A percentile compares a stretch with the other conserved stretches of the same genome.
Evolutionary conservation across 2,888 invertebrate species (phyloP).

Genomic region (Cryptus viduatorius): DNA sequence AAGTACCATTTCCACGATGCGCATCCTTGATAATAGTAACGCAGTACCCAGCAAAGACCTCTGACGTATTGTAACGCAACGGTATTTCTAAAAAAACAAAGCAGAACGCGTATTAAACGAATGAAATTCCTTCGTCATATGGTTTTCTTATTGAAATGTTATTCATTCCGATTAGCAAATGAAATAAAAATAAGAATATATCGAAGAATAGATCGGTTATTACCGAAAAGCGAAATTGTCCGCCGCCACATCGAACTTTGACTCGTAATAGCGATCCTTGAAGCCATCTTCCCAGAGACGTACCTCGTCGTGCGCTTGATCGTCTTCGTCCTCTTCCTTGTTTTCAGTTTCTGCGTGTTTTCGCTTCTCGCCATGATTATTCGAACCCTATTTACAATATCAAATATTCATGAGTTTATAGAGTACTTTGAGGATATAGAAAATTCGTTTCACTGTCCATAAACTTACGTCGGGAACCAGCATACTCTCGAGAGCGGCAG

Average conservation of each 20-base stretch:
- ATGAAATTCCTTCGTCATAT: background rate
- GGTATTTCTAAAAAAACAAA: conserved; percentile 87
- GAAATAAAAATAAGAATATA: background rate
- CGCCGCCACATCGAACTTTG: conserved; percentile 93
- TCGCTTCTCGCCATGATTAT: conserved; percentile 85
- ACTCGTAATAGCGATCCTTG: conserved; percentile 98
- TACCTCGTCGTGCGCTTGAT: conserved; percentile 94
- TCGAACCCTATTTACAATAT: conserved; percentile 71
- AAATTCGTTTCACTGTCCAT: background rate
- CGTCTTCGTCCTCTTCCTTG: conserved; percentile 88
- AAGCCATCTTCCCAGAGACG: conserved; percentile 98
- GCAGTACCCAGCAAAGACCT: conserved; percentile 98
- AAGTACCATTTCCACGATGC: conserved; percentile 99
- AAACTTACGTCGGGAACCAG: conserved; percentile 84
- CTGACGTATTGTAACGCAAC: conserved; percentile 98
- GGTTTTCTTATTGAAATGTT: background rate
- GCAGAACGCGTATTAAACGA: background rate
- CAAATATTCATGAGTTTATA: background rate
- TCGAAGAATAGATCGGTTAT: background rate
- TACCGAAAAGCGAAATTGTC: conserved; percentile 93
- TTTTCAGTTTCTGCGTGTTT: conserved; percentile 83
- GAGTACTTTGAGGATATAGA: background rate
- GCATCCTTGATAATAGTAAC: conserved; percentile 99
- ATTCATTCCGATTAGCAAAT: background rate
- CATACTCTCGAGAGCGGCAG: conserved; percentile 85